These are phyloP conservation scores for Ricordea florida DNA, from an alignment of 92 coral and sea anemone species.

Conservation along the genomic window DNA sequence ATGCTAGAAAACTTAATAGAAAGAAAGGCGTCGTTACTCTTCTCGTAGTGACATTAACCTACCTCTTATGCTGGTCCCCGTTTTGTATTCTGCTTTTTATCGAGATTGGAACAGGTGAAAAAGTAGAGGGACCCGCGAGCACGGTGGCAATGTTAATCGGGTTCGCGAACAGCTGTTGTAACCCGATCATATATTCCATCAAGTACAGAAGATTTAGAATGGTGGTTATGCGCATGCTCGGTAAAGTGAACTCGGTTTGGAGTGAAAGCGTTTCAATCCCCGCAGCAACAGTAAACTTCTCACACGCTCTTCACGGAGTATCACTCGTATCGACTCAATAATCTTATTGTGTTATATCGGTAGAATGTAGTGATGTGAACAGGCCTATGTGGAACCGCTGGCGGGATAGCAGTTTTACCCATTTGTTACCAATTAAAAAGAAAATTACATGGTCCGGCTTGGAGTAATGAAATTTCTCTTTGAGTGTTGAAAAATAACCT, in stretches of 20 bases:
- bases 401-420: too few species aligned
- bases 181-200: conserved; percentile 79
- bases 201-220: conserved; percentile 70
- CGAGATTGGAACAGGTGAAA: conserved; percentile 67
- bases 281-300: too few species aligned
- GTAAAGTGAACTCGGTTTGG: not conserved
- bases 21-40: conserved; percentile 70
- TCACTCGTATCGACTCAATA: too few species aligned
- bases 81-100: conserved; percentile 76
- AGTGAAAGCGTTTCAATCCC: not conserved
- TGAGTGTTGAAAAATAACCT: too few species aligned
- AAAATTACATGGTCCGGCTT: too few species aligned
- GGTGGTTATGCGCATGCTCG: conserved; percentile 31
- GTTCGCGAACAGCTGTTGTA: conserved; percentile 77
- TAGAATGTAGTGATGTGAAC: too few species aligned
- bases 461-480: too few species aligned
- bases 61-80: conserved; percentile 86
- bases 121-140: conserved; percentile 51
- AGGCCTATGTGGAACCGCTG: too few species aligned
- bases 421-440: too few species aligned
- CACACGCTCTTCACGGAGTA: too few species aligned
- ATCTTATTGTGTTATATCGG: too few species aligned
- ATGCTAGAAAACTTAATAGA: conserved; percentile 13
- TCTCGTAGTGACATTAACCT: conserved; percentile 62
- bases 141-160: conserved; percentile 78